phyloP scores from a whole-genome alignment of 2,113 vertebrate species.

The Elephantulus edwardii region DNA sequence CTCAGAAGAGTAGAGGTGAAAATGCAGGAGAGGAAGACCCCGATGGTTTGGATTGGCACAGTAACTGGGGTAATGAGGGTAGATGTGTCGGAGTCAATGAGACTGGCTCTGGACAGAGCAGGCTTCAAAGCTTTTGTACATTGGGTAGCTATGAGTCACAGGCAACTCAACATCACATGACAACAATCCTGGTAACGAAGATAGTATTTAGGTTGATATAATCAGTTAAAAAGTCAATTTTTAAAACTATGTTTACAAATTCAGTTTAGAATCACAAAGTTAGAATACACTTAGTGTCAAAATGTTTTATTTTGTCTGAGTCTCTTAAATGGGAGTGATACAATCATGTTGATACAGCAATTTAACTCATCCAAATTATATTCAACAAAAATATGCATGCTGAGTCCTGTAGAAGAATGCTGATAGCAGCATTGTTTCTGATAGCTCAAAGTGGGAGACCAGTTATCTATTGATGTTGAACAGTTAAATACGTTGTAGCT shows the following conservation, averaged over 20 bases:
- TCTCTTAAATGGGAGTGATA: not conserved
- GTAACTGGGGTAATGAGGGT: too few relatives aligned
- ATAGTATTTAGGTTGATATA: not conserved
- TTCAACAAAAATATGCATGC: not conserved
- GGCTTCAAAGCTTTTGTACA: too few relatives aligned
- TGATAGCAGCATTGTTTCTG: not conserved
- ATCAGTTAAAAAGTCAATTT: not conserved
- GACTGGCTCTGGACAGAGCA: too few relatives aligned
- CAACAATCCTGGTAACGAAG: not conserved
- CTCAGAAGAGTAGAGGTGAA: too few relatives aligned
- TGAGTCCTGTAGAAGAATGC: not conserved
- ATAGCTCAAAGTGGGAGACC: not conserved
- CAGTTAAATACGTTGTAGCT: not conserved
- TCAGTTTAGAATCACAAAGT: not conserved
- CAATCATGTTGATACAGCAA: not conserved
- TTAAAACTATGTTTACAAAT: not conserved
- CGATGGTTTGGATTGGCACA: too few relatives aligned
- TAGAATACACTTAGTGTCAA: not conserved
- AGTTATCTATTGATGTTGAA: not conserved
- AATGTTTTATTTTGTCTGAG: not conserved
- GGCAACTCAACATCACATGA: too few relatives aligned
- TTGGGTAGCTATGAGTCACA: too few relatives aligned
- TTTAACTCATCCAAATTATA: not conserved
- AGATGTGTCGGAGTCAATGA: too few relatives aligned
- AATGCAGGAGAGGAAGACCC: too few relatives aligned